Base-by-base conservation (phyloP, 2,888 invertebrate genomes). In the Epirrhoe alternata region DNA sequence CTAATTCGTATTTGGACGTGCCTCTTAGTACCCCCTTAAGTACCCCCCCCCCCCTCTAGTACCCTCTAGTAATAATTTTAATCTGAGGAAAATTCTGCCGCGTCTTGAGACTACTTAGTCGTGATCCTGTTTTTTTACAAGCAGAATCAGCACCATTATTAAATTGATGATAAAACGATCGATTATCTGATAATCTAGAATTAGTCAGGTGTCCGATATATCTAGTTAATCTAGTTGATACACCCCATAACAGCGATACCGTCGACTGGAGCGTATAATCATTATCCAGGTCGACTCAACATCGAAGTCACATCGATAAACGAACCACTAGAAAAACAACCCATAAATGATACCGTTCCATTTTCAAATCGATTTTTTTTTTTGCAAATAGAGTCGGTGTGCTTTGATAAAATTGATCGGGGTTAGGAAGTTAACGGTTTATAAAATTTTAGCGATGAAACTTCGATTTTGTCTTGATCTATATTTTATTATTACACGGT, bases 121-220 rank as follows among this genome's bases (percentile, higher is more conserved):
- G n/a, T 24, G 24, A 24, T 24, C 24, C 24, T 24, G 3, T 24
- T 24, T 24, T 24, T 24, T 24, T 2, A 24, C n/a, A 12, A 42
- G 12, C 38, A 42, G 38, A 42, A 42, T 42, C 35, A 3, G 31
- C 33, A 1, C 33, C 4, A 50, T 57, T 35, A 58, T 10, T 31
- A 10, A 12, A 14, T 17, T 58, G 12, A 50, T 8, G 24, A 49
- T 57, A 8, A 42, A 10, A 42, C 12, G 10, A 30, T 30, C 30
- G 64, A 62, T 62, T 0, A 62, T 66, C 58, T 51, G 50, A 62
- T 62, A 59, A 66, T 59, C 62, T 70, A 59, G 54, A 61, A 75
- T 61, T 58, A 64, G 38, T 67, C 55, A 58, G 51, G 38, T 42
- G 38, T 42, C 42, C 7, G 66, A 60, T 57, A 57, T 50, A 24